Evolutionary conservation across 2,113 vertebrate genomes (phyloP).

Genomic region (Rhipidura dahli): DNA sequence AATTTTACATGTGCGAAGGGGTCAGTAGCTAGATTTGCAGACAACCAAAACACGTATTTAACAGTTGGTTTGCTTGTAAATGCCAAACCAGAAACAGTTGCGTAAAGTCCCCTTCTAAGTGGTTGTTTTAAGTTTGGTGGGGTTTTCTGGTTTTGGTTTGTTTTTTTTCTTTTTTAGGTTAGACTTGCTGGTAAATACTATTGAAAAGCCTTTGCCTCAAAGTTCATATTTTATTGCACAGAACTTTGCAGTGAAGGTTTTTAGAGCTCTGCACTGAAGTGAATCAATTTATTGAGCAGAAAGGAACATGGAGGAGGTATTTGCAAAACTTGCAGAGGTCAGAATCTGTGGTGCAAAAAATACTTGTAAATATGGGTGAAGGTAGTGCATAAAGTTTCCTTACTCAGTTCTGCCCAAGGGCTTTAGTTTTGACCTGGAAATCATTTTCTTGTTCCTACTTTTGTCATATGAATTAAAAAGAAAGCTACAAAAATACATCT

Average conservation of each 20-base stretch:
- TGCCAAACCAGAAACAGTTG: slow-evolving; percentile 28
- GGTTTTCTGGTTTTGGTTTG: neutral
- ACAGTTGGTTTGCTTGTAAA: slow-evolving; percentile 15
- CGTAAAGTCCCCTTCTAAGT: slow-evolving; percentile 7
- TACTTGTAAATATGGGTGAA: neutral
- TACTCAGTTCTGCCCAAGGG: neutral
- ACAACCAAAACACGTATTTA: slow-evolving; percentile 8
- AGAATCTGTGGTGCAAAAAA: neutral
- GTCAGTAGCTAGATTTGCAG: neutral
- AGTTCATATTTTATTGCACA: neutral
- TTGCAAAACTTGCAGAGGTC: neutral
- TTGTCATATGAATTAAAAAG: neutral
- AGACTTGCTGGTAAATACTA: neutral
- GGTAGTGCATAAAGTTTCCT: neutral
- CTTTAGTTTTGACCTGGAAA: neutral
- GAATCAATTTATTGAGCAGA: neutral
- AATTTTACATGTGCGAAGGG: neutral
- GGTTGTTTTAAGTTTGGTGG: neutral
- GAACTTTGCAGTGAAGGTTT: neutral
- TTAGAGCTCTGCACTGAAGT: neutral
- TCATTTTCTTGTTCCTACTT: neutral
- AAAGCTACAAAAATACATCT: neutral
- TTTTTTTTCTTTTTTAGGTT: neutral
- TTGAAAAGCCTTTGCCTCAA: neutral
- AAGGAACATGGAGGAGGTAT: fast-evolving